A percentile compares a stretch with the other conserved stretches of the same genome.
Conservation (phyloP, 1,140 invertebrate species). For the Lethrus apterus region DNA sequence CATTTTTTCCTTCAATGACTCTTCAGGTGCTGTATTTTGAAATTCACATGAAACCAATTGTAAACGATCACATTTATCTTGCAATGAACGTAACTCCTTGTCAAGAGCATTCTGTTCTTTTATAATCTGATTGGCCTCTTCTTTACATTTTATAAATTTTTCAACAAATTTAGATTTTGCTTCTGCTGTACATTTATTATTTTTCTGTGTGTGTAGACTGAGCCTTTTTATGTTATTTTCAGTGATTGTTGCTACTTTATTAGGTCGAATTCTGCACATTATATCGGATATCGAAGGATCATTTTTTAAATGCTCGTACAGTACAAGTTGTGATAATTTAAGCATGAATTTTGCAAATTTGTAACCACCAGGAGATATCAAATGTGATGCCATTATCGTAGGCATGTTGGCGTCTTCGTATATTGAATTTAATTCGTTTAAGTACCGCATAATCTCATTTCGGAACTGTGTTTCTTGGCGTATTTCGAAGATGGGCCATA, state of each 20-base stretch:
- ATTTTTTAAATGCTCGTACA: constrained; percentile 22
- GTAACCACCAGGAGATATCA: constrained; percentile 32
- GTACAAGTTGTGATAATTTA: constrained; percentile 30
- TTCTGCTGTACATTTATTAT: constrained; percentile 15
- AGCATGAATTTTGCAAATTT: constrained; percentile 32
- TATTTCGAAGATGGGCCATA: constrained; percentile 27
- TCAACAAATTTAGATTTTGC: constrained; percentile 16
- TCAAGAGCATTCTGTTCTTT: constrained; percentile 8
- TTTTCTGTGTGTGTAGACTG: constrained; percentile 12
- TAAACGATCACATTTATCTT: constrained; percentile 11
- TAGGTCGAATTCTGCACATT: constrained; percentile 10
- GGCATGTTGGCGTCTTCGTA: constrained; percentile 30
- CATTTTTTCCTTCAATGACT: constrained; percentile 1
- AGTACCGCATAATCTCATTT: constrained; percentile 27
- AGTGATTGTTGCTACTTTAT: constrained; percentile 15
- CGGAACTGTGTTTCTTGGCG: constrained; percentile 31
- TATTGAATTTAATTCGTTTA: constrained; percentile 28
- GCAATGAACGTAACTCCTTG: constrained; percentile 6
- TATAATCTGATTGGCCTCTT: constrained; percentile 13
- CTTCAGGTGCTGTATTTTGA: background rate
- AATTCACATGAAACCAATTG: background rate
- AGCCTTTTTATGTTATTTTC: constrained; percentile 18
- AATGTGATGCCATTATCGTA: constrained; percentile 28
- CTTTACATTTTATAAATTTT: constrained; percentile 5
- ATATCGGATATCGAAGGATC: background rate